Conservation (phyloP, 2,797 vertebrate species). For the Aeoliscus strigatus region DNA sequence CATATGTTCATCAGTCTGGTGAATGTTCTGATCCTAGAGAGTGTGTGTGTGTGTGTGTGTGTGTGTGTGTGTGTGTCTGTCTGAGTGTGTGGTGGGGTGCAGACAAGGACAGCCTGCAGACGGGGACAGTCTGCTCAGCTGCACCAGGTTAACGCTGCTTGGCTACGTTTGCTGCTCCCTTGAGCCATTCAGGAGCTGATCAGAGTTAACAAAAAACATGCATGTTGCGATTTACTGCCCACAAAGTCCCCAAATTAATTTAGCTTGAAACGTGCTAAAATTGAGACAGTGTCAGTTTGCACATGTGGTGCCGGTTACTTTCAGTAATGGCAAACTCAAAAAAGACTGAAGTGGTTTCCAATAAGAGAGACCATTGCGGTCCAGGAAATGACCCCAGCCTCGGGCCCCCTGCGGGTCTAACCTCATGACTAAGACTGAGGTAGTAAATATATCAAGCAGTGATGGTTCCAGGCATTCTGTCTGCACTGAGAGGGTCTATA, state of each 20-base stretch:
- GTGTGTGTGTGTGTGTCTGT: no score
- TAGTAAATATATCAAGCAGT: conserved; percentile 69
- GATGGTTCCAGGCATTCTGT: conserved; percentile 53
- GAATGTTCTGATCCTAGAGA: conserved; percentile 37
- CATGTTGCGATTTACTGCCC: conserved; percentile 49
- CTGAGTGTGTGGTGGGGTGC: no score
- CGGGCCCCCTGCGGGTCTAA: conserved; percentile 51
- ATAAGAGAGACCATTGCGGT: conserved; percentile 50
- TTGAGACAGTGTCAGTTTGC: conserved; percentile 19
- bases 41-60: conserved; percentile 20
- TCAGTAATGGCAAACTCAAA: conserved; percentile 34
- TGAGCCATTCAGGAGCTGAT: conserved; percentile 36
- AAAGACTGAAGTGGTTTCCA: conserved; percentile 48
- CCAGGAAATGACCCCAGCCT: conserved; percentile 69
- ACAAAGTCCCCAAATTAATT: conserved; percentile 36
- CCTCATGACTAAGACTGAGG: conserved; percentile 41
- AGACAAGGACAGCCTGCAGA: no score
- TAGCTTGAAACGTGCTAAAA: conserved; percentile 42
- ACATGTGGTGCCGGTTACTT: conserved; percentile 65
- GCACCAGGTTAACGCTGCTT: conserved; percentile 15
- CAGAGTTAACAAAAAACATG: conserved; percentile 42
- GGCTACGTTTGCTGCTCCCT: conserved; percentile 28
- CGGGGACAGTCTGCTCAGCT: conserved; percentile 23
- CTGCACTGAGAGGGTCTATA: conserved; percentile 29
- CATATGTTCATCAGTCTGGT: conserved; percentile 38